phyloP scores from a whole-genome alignment of 2,797 vertebrate genomes.

The Tenualosa ilisha region DNA sequence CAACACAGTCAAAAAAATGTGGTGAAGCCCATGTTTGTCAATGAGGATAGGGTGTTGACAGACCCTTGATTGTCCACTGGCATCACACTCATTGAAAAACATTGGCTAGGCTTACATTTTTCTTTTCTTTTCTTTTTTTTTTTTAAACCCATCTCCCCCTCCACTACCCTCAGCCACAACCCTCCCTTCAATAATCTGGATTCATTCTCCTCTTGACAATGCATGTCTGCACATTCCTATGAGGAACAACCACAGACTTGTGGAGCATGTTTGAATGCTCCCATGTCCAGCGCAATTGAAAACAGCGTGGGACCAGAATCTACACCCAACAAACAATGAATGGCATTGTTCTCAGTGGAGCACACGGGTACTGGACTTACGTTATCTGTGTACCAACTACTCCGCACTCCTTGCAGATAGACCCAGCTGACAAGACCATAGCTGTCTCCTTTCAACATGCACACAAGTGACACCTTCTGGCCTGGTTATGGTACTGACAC shows the following conservation, averaged over 20 bases:
- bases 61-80: background rate
- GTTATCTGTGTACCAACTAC: conserved; percentile 21
- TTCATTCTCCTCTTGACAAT: conserved; percentile 14
- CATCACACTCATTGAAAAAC: conserved; percentile 19
- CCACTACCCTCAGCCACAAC: background rate
- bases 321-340: conserved; percentile 55
- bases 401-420: conserved; percentile 25
- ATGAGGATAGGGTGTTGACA: conserved; percentile 21
- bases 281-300: conserved; percentile 40
- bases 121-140: no score
- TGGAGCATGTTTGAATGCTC: conserved; percentile 15
- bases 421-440: background rate
- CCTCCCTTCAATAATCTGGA: conserved; percentile 7
- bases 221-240: background rate
- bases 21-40: conserved; percentile 40
- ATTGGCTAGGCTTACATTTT: background rate
- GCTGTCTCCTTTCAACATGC: background rate
- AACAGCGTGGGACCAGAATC: conserved; percentile 56
- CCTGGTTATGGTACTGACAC: conserved; percentile 1
- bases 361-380: conserved; percentile 45
- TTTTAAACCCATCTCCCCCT: background rate
- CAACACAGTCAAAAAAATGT: background rate
- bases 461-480: conserved; percentile 44
- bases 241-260: conserved; percentile 23
- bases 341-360: conserved; percentile 48